These are phyloP conservation scores for Serinus canaria DNA, from an alignment of 2,113 vertebrate species.

Conservation along the genomic window DNA sequence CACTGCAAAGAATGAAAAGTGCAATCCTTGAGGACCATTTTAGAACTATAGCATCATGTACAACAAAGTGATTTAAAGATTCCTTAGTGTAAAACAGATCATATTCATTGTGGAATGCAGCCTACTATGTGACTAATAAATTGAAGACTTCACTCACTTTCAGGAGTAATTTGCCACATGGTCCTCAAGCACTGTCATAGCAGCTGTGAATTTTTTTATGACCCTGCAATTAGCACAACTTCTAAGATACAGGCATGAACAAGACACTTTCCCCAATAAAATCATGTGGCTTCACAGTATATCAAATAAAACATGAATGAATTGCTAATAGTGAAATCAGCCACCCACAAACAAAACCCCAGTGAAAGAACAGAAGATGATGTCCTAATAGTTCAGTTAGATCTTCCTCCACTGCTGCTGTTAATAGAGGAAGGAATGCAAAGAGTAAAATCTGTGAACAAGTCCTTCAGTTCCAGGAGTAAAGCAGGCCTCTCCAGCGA, in stretches of 20 bases:
- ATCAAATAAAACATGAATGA: neutral
- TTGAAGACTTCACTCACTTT: neutral
- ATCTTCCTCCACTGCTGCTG: neutral
- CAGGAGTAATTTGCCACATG: neutral
- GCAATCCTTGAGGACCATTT: neutral
- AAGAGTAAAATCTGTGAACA: neutral
- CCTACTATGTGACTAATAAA: neutral
- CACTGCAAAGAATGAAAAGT: neutral
- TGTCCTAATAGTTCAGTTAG: neutral
- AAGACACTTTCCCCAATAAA: neutral
- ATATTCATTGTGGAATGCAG: neutral
- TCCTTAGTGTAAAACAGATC: neutral
- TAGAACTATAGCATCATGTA: neutral
- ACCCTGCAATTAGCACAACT: neutral
- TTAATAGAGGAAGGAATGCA: neutral
- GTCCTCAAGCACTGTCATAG: neutral
- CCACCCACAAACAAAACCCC: neutral
- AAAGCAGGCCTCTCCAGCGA: neutral
- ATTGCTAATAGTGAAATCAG: neutral
- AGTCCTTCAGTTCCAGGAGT: neutral
- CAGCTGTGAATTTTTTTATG: neutral
- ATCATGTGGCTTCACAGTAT: neutral
- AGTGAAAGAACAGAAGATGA: neutral
- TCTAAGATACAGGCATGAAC: neutral
- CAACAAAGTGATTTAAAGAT: slow-evolving; percentile 15